Evolutionary conservation across 2,888 invertebrate species (phyloP).

Genomic region (Andrena camellia): DNA sequence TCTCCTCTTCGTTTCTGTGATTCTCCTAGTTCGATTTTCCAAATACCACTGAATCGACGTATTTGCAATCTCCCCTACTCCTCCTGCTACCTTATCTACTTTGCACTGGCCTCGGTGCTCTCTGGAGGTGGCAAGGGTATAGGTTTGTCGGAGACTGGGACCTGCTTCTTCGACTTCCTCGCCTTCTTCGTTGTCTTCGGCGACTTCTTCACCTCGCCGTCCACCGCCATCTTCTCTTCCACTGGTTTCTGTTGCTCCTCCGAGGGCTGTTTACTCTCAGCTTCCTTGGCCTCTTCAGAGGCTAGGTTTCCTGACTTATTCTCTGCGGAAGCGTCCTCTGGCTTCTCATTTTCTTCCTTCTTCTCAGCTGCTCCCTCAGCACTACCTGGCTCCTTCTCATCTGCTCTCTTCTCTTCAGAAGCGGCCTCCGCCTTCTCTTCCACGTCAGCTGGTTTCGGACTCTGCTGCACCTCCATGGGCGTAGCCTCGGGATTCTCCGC

Average conservation of each 20-base stretch:
- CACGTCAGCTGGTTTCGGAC: background rate
- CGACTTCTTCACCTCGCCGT: constrained; percentile 49
- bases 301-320: background rate
- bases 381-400: constrained; percentile 17
- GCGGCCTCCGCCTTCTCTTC: background rate
- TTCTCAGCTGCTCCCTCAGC: background rate
- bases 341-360: constrained; percentile 9
- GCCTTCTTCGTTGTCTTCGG: constrained; percentile 76
- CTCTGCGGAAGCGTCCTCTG: background rate
- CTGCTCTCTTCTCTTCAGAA: constrained; percentile 32
- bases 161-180: constrained; percentile 78
- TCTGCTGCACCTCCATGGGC: constrained; percentile 52
- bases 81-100: constrained; percentile 47
- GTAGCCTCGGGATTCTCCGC: background rate
- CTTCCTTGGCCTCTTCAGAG: constrained; percentile 10
- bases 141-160: constrained; percentile 78
- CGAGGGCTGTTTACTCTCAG: constrained; percentile 52
- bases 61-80: constrained; percentile 8
- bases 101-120: constrained; percentile 41
- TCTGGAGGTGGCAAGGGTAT: constrained; percentile 82
- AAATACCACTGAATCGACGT: constrained; percentile 10
- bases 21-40: background rate
- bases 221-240: constrained; percentile 58
- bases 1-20: background rate
- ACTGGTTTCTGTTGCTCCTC: constrained; percentile 23